Conservation (phyloP, 2,113 vertebrate genomes). For the Dipodomys ordii region DNA sequence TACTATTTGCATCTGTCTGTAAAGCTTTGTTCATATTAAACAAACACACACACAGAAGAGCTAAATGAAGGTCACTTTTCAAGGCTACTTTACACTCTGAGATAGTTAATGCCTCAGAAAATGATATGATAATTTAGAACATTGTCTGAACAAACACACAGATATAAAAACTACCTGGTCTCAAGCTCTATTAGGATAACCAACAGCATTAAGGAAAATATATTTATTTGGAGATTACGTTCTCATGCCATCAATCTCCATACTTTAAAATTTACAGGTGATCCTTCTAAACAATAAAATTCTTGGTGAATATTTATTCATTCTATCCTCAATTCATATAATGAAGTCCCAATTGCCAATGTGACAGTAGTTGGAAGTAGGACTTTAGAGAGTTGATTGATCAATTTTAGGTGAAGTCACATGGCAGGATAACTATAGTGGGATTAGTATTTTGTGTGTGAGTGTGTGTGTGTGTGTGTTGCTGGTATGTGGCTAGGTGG, state of each 20-base stretch:
- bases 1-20: too few relatives aligned
- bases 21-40: too few relatives aligned
- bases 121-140: neutral
- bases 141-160: neutral
- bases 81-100: neutral
- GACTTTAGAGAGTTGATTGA: neutral
- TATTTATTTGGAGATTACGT: neutral
- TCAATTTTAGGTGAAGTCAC: neutral
- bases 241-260: neutral
- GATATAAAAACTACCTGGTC: neutral
- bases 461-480: too few relatives aligned
- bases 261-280: neutral
- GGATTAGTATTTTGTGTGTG: neutral
- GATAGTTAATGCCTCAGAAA: neutral
- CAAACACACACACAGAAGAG: too few relatives aligned
- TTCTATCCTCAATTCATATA: neutral
- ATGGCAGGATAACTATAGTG: neutral
- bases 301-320: too few relatives aligned
- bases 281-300: neutral
- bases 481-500: too few relatives aligned
- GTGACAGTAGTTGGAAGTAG: neutral
- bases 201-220: neutral
- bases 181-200: neutral
- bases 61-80: neutral
- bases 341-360: neutral